A percentile compares a stretch with the other conserved stretches of the same genome.
Conservation (phyloP, 2,888 invertebrate species). For the Meta bourneti region DNA sequence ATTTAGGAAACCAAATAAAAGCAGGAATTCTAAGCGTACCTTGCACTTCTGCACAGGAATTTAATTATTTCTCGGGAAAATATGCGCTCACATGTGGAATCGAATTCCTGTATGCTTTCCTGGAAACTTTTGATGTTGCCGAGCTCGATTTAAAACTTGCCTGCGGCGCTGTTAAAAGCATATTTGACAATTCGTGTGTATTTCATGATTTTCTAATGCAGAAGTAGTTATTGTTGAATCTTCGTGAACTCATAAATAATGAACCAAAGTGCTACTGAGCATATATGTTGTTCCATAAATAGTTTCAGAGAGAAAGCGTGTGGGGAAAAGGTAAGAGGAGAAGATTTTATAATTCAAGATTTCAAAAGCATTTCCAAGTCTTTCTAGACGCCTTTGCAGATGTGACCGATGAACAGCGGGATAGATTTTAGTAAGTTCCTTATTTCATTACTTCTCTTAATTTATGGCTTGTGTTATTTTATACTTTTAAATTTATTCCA, state of each 20-base stretch:
- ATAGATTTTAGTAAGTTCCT: slow-evolving; percentile 38
- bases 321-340: slow-evolving; percentile 53
- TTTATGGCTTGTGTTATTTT: slow-evolving; percentile 2
- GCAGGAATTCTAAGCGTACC: slow-evolving; percentile 5
- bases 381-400: background rate
- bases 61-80: no score
- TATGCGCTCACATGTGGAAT: no score
- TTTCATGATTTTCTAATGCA: no score
- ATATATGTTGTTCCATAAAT: slow-evolving; percentile 28
- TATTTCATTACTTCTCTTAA: slow-evolving; percentile 8
- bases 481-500: background rate
- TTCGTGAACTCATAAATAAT: background rate
- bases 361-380: slow-evolving; percentile 42
- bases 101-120: background rate
- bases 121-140: background rate
- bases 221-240: no score
- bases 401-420: slow-evolving; percentile 6
- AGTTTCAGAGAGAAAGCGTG: slow-evolving; percentile 23
- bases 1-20: background rate
- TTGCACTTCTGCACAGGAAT: no score
- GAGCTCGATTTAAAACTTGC: background rate
- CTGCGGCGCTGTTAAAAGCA: no score
- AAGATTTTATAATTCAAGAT: slow-evolving; percentile 63
- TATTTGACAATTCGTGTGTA: no score
- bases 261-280: background rate